Conservation (phyloP, 92 coral and sea anemone genomes). For the Zoanthus sansibaricus region DNA sequence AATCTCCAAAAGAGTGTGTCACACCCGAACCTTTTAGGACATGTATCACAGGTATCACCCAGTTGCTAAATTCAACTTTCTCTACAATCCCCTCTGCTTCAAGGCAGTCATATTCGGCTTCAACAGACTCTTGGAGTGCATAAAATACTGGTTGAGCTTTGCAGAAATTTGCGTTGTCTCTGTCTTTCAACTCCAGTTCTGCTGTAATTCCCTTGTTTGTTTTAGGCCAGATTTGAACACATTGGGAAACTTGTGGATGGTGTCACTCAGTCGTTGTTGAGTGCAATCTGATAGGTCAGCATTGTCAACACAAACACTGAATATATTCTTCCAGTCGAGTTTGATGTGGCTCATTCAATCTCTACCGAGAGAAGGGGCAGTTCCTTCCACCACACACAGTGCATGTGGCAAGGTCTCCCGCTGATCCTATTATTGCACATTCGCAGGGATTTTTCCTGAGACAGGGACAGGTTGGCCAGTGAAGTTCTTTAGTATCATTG, state of each 20-base stretch:
- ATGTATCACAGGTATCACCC: slow-evolving; percentile 47
- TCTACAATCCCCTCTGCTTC: slow-evolving; percentile 62
- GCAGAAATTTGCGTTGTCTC: too few species aligned
- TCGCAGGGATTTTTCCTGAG: slow-evolving; percentile 53
- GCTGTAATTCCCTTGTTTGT: slow-evolving; percentile 64
- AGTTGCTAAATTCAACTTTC: slow-evolving; percentile 53
- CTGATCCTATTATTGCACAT: slow-evolving; percentile 53
- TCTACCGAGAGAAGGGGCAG: slow-evolving; percentile 58
- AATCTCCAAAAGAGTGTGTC: slow-evolving; percentile 61
- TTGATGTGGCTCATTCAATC: not conserved
- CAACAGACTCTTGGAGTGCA: too few species aligned
- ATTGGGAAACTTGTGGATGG: slow-evolving; percentile 49
- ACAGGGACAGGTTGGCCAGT: too few species aligned
- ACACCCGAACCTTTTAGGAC: slow-evolving; percentile 52
- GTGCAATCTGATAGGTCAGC: slow-evolving; percentile 13
- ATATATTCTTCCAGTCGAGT: slow-evolving; percentile 58
- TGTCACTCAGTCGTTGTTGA: slow-evolving; percentile 45
- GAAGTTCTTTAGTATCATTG: too few species aligned
- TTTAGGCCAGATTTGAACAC: slow-evolving; percentile 57
- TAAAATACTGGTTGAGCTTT: too few species aligned
- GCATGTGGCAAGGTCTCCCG: slow-evolving; percentile 13
- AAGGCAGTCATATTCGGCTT: slow-evolving; percentile 66
- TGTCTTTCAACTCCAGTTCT: too few species aligned
- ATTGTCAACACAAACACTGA: slow-evolving; percentile 15
- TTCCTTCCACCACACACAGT: slow-evolving; percentile 48